Base-by-base conservation (phyloP, 1,140 invertebrate species). In the Panagrolaimus sp. region DNA sequence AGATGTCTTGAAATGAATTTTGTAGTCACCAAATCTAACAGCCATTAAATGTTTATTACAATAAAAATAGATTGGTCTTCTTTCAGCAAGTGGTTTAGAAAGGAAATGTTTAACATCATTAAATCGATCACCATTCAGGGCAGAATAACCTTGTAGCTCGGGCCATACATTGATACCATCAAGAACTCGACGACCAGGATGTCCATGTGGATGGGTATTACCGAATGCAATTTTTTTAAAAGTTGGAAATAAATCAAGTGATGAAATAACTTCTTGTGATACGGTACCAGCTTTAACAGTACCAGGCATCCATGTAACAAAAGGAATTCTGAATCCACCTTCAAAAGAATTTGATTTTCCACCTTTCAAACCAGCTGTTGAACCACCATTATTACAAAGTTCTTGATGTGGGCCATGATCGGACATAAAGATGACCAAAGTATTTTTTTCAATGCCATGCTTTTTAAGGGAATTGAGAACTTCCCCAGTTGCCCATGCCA, bases 401-500 rank as follows among this genome's bases (percentile, higher is more conserved):
- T 82, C 80, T 65, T 77, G 75, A 70, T 82, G 80, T 9, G 80
- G 80, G 20, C 80, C 80, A 63, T 82, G 80, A 62, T 82, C 80
- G 23, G 80, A 82, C 82, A 83, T 81, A 47, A 82, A 75, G 9
- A 82, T 67, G 9, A 77, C 75, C 43, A 77, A 44, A 9, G 75
- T 77, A 23, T 77, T 68, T 20, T 76, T 70, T 44, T 73, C 75
- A 43, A 78, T 75, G 42, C 63, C 66, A 13, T 31, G 72, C 25
- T 20, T 62, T 20, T 67, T 69, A 13, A 83, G 62, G 51, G 72
- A 72, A 20, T 68, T 62, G 14, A 81, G 63, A 4, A 83, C 73
- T 44, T 81, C 72, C 20, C 82, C 82, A 4, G 83, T 80, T 13
- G 80, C 79, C 80, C 80, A 82, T 5, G 80, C 76, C 80, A 82